Evolutionary conservation across 2,113 vertebrate species (phyloP), one percentile per base, ranked within the genome.

Genomic region (Sorex fumeus): DNA sequence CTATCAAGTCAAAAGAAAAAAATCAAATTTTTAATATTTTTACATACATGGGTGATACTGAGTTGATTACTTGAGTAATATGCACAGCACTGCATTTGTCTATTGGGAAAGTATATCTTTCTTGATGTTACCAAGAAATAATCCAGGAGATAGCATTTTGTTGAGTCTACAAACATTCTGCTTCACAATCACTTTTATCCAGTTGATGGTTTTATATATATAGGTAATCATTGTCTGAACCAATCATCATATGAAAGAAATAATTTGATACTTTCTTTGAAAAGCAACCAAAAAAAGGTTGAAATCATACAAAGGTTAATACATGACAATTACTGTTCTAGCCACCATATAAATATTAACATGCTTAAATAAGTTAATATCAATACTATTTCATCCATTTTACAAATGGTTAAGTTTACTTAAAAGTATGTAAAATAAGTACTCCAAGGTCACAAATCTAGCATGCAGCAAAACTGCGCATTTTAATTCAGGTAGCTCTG

Each of bases 1-100:
- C 8, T 50, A 9, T 34, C 45, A 40, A 81, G 7, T 28, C 43
- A 85, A 90, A 34, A 23, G 25, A 89, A 36, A 76, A 40, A 79
- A 62, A 93, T 50, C 50, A 87, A 77, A 79, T 50, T 45, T 11
- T 82, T 80, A 82, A 45, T 40, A 75, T 32, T 64, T 8, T 53
- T 81, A n/a, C 27, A 11, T 27, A 16, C 53, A 47, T 12, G 34
- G 27, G 0, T 34, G 11, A 87, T 11, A n/a, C 13, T 62, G 19
- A 53, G 15, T 90, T 72, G 43, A 60, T 78, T 53, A 57, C 45
- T 86, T 72, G 30, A 69, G 66, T 72, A 76, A 74, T 3, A 74
- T 19, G 23, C 6, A 19, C 18, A 64, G 2, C 36, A 40, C 2
- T 53, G 60, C 8, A 18, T 13, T 19, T 43, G 30, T 18, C 15